Evolutionary conservation across 2,888 invertebrate genomes (phyloP), one percentile per base, ranked within the genome.

Genomic region (Deilephila elpenor): DNA sequence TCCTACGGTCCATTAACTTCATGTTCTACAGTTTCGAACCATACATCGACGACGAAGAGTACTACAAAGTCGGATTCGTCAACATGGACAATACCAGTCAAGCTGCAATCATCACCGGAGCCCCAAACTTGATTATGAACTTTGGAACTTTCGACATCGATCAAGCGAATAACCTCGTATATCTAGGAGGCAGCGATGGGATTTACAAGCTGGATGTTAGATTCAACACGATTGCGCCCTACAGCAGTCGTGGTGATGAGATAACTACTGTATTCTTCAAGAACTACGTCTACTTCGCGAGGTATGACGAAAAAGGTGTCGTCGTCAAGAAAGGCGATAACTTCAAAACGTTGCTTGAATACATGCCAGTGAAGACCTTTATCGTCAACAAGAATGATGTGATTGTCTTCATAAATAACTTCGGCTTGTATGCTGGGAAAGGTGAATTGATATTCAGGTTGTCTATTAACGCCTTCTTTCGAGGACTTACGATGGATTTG

Each of bases 1-100:
- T 93, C 1, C 83, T 91, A 0, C 81, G 88, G 71, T 82, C 87
- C 0, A 84, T 82, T 2, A 91, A 93, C 76, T 83, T 78, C 0
- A 80, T 94, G 0, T 93, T 82, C 82, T 94, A 85, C 82, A 89
- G 88, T 51, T 94, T 91, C 75, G 92, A 93, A 79, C 93, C 94
- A 0, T 74, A 74, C 1, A 87, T 94, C 5, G 81, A 84, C 56
- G 93, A 93, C 59, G 78, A 79, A 1, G 93, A 94, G 72, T 93
- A 91, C 64, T 89, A 82, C 34, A 93, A 94, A 83, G 86, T 89
- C 19, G 93, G 88, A 0, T 93, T 89, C 71, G 85, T 92, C 0
- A 85, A 85, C 76, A 76, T 94, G 37, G 89, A 90, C 3, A 74
- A 82, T n/a, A 83, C 82, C 0, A 77, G 73, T 0, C 76, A 79